These are phyloP conservation scores for Strigamia maritima DNA, from an alignment of 2,888 invertebrate species.

Conservation along the genomic window DNA sequence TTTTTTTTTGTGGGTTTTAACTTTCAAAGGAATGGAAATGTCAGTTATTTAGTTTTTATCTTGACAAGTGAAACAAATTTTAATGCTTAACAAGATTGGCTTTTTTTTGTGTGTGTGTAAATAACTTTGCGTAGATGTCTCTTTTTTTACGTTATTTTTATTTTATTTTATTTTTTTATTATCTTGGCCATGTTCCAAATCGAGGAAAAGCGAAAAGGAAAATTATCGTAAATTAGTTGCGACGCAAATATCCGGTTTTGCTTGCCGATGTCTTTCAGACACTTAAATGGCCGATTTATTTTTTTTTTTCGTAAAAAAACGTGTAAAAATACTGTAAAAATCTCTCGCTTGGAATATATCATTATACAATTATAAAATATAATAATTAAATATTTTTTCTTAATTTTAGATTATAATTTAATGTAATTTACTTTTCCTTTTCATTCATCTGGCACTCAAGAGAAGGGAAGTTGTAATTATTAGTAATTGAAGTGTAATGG, in stretches of 20 bases:
- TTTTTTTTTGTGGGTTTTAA: not conserved
- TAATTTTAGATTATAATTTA: not conserved
- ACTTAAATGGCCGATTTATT: conserved; percentile 21
- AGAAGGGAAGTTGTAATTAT: not conserved
- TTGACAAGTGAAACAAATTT: conserved; percentile 30
- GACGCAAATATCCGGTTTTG: conserved; percentile 32
- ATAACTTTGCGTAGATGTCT: not conserved
- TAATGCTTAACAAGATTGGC: not conserved
- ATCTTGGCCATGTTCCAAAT: conserved; percentile 8
- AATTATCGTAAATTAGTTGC: conserved; percentile 32
- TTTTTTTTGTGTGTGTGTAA: not conserved
- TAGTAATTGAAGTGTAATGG: conserved; percentile 31
- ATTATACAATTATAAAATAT: not conserved
- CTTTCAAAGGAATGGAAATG: not conserved
- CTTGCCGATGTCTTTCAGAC: conserved; percentile 24
- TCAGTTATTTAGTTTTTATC: conserved; percentile 8
- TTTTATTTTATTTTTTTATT: conserved; percentile 16
- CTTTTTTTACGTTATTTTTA: conserved; percentile 12
- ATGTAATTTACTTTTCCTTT: not conserved
- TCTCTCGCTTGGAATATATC: not conserved
- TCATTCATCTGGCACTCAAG: not conserved
- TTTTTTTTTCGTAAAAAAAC: not conserved
- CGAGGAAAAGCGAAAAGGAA: conserved; percentile 10
- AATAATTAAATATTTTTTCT: not conserved
- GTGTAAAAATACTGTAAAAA: not conserved